Conservation (phyloP, 1,140 invertebrate genomes). For the Ericerus pela region DNA sequence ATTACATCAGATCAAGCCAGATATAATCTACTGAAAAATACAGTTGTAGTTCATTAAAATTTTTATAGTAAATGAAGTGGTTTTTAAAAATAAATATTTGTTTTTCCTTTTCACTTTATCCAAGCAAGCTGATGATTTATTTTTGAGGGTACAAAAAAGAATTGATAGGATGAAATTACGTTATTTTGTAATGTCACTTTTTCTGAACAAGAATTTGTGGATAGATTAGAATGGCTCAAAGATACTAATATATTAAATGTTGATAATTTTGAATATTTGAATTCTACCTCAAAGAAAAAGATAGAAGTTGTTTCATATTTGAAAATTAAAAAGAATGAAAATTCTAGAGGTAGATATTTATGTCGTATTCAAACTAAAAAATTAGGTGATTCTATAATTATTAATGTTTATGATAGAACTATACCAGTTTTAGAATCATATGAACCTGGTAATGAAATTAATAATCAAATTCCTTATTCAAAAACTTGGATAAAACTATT, state of each 20-base stretch:
- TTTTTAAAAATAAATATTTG: conserved; percentile 4
- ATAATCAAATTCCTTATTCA: conserved; percentile 14
- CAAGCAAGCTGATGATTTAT: conserved; percentile 12
- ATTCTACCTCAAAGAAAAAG: conserved; percentile 11
- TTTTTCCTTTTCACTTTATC: conserved; percentile 12
- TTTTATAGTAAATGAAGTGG: conserved; percentile 8
- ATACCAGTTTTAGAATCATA: conserved; percentile 11
- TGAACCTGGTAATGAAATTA: no score
- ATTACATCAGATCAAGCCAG: conserved; percentile 12
- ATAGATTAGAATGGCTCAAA: conserved; percentile 13
- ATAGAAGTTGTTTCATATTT: conserved; percentile 11
- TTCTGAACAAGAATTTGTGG: conserved; percentile 13
- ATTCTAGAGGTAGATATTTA: conserved; percentile 12
- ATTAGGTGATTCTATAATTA: conserved; percentile 6
- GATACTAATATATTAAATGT: conserved; percentile 14
- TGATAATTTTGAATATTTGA: conserved; percentile 11
- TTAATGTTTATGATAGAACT: conserved; percentile 5
- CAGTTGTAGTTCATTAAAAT: conserved; percentile 4
- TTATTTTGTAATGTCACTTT: no score
- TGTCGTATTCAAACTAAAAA: conserved; percentile 13
- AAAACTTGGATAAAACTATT: conserved; percentile 13
- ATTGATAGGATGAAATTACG: conserved; percentile 6
- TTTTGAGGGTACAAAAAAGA: conserved; percentile 13
- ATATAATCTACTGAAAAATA: conserved; percentile 9
- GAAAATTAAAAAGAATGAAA: conserved; percentile 13